phyloP scores from a whole-genome alignment of 2,888 invertebrate genomes.

The Coenonympha glycerion region DNA sequence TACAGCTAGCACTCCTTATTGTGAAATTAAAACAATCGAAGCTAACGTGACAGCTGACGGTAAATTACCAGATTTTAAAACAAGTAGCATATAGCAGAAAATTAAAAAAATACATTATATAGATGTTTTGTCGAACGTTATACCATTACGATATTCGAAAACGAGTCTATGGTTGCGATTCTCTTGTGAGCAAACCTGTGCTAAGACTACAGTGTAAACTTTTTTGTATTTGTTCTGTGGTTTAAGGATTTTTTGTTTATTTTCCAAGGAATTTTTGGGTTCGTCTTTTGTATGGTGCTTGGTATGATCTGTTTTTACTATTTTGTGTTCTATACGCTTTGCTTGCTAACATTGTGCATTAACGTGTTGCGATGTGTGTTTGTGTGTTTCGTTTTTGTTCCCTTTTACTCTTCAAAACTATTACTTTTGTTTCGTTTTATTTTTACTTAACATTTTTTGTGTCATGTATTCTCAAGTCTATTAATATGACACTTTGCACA shows the following conservation, averaged over 20 bases:
- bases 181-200: too few relatives aligned
- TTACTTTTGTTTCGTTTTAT: not conserved
- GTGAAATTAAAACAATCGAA: too few relatives aligned
- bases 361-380: slow-evolving; percentile 72
- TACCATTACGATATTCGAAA: too few relatives aligned
- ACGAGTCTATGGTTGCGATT: too few relatives aligned
- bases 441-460: not conserved
- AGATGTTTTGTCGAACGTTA: too few relatives aligned
- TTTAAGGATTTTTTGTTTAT: not conserved
- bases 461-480: not conserved
- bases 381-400: slow-evolving; percentile 57
- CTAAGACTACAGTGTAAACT: too few relatives aligned
- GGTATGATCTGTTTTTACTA: slow-evolving; percentile 20
- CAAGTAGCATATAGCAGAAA: too few relatives aligned
- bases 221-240: slow-evolving; percentile 11
- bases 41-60: too few relatives aligned
- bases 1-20: too few relatives aligned
- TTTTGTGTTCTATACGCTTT: slow-evolving; percentile 33
- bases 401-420: slow-evolving; percentile 24
- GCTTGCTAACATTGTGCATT: slow-evolving; percentile 53
- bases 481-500: not conserved
- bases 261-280: slow-evolving; percentile 20
- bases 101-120: too few relatives aligned
- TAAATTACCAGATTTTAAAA: too few relatives aligned
- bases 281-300: slow-evolving; percentile 19